Evolutionary conservation across 2,888 invertebrate species (phyloP).

Genomic region (Drosophila tanythrix): DNA sequence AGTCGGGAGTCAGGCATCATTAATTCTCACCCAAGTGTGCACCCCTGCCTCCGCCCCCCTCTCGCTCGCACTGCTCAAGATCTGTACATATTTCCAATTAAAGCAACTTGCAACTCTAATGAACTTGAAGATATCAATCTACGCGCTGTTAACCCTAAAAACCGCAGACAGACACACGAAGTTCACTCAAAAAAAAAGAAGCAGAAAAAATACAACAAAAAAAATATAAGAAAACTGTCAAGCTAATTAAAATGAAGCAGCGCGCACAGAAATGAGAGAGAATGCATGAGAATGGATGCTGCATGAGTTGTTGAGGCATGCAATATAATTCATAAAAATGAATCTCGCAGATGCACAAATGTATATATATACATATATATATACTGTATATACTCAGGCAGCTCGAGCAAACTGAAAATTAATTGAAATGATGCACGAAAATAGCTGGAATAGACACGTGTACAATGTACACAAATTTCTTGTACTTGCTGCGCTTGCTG

Average conservation of each 20-base stretch:
- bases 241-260: slow-evolving; percentile 74
- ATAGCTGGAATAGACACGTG: slow-evolving; percentile 43
- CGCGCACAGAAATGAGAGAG: slow-evolving; percentile 11
- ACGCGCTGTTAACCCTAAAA: slow-evolving; percentile 78
- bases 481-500: slow-evolving; percentile 18
- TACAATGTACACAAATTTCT: slow-evolving; percentile 3
- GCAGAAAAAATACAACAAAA: slow-evolving; percentile 8
- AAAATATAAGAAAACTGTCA: slow-evolving; percentile 60
- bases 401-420: slow-evolving; percentile 47
- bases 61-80: slow-evolving; percentile 15
- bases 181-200: slow-evolving; percentile 33
- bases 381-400: slow-evolving; percentile 25
- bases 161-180: slow-evolving; percentile 50
- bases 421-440: slow-evolving; percentile 65
- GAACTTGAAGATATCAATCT: slow-evolving; percentile 81
- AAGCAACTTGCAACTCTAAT: slow-evolving; percentile 77
- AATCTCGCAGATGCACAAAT: slow-evolving; percentile 18
- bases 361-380: slow-evolving; percentile 6
- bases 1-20: slow-evolving; percentile 66
- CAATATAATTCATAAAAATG: slow-evolving; percentile 53
- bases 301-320: slow-evolving; percentile 30
- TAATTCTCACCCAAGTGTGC: slow-evolving; percentile 77
- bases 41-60: slow-evolving; percentile 2
- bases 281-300: slow-evolving; percentile 11
- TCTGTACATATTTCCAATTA: slow-evolving; percentile 78